Conservation (phyloP, 2,797 vertebrate genomes). For the Sebastes taczanowskii region DNA sequence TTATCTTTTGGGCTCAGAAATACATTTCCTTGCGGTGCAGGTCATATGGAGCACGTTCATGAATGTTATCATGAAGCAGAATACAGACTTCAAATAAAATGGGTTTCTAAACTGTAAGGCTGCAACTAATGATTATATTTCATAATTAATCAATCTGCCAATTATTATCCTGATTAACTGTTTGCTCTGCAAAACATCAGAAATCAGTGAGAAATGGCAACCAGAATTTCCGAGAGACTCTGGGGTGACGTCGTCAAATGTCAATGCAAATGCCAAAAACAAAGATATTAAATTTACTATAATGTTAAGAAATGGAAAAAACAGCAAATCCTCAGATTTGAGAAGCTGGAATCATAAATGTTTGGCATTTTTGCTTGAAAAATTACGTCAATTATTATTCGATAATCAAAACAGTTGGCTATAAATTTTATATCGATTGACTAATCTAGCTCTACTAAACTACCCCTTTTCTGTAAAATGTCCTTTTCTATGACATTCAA, state of each 20-base stretch:
- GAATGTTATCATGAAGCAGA: neutral
- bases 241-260: neutral
- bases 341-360: neutral
- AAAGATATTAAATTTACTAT: neutral
- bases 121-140: neutral
- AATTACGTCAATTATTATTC: neutral
- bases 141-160: neutral
- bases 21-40: neutral
- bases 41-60: neutral
- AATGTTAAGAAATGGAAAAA: neutral
- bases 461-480: neutral
- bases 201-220: neutral
- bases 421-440: too few species aligned
- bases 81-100: neutral
- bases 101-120: neutral
- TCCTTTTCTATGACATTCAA: neutral
- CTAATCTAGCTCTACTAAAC: neutral
- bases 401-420: neutral
- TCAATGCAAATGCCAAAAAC: neutral
- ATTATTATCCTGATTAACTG: neutral
- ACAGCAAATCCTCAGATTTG: neutral
- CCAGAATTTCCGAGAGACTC: neutral
- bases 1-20: neutral
- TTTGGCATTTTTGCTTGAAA: neutral
- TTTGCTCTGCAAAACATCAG: neutral